Percentiles rank a stretch among this genome's conserved stretches.
Evolutionary conservation across 2,797 vertebrate genomes (phyloP).

Genomic region (Mallotus villosus): DNA sequence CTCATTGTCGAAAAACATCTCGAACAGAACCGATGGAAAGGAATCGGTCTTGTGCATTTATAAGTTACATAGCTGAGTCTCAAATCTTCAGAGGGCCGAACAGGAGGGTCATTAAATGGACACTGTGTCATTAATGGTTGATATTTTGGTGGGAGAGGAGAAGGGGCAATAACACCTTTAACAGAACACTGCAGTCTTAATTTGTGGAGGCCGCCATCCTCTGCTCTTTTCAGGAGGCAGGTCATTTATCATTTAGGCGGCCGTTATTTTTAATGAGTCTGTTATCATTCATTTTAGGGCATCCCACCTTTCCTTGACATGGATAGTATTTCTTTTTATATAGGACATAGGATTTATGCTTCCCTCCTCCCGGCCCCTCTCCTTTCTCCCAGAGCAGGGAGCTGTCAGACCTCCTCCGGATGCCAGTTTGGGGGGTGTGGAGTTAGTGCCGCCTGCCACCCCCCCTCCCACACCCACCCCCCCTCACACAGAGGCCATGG

Average conservation of each 20-base stretch:
- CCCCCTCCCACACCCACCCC: not conserved
- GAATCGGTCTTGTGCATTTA: constrained; percentile 33
- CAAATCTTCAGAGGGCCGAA: constrained; percentile 36
- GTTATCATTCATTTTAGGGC: constrained; percentile 88
- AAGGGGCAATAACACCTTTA: constrained; percentile 65
- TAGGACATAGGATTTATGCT: constrained; percentile 84
- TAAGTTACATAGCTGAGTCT: constrained; percentile 36
- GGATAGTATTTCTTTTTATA: constrained; percentile 86
- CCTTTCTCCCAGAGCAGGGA: constrained; percentile 57
- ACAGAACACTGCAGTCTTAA: constrained; percentile 69
- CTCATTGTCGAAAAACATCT: constrained; percentile 1
- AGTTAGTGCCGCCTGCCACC: constrained; percentile 16
- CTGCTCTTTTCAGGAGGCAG: constrained; percentile 71
- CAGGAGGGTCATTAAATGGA: constrained; percentile 45
- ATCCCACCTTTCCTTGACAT: constrained; percentile 84
- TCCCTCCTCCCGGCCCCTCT: constrained; percentile 44
- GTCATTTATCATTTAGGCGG: constrained; percentile 80
- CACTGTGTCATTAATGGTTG: constrained; percentile 48
- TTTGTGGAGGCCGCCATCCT: constrained; percentile 76
- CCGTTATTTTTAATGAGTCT: constrained; percentile 87
- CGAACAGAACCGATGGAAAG: constrained; percentile 10
- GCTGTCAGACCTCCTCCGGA: constrained; percentile 60
- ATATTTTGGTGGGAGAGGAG: constrained; percentile 55
- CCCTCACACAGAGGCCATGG: constrained; percentile 33
- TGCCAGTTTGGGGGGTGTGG: constrained; percentile 51